A percentile compares a stretch with the other conserved stretches of the same genome.
Evolutionary conservation across 1,140 invertebrate genomes (phyloP).

Genomic region (Drosophila kanapiae): DNA sequence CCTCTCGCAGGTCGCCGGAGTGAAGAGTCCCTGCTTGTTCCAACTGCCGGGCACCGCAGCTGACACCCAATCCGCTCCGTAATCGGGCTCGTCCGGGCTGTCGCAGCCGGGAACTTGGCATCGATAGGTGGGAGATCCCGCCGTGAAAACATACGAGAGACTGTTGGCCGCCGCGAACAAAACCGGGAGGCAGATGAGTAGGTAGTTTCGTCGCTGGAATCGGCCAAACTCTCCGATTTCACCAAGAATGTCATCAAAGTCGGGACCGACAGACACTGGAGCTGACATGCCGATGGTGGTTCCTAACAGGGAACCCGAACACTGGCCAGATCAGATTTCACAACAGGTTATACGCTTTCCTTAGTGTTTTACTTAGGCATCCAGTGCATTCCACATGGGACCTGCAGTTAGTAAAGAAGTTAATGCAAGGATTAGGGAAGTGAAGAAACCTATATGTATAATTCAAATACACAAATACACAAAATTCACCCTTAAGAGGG

Average conservation of each 20-base stretch:
- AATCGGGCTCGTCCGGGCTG: conserved; percentile 60
- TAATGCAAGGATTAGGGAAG: no score
- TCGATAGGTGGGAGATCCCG: conserved; percentile 86
- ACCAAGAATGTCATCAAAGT: conserved; percentile 85
- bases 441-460: no score
- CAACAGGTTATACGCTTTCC: not conserved
- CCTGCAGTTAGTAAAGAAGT: not conserved
- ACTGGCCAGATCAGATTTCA: not conserved
- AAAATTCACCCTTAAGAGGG: no score
- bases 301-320: not conserved
- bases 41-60: conserved; percentile 85
- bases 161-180: conserved; percentile 87
- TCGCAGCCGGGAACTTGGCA: conserved; percentile 87
- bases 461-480: no score
- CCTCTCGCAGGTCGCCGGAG: conserved; percentile 63
- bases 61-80: conserved; percentile 85
- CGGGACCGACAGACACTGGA: conserved; percentile 28
- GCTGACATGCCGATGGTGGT: conserved; percentile 1
- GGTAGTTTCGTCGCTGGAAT: conserved; percentile 87
- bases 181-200: conserved; percentile 87
- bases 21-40: conserved; percentile 67
- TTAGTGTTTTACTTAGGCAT: not conserved
- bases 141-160: conserved; percentile 88
- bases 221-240: conserved; percentile 87
- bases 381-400: not conserved